Conservation (phyloP, 2,888 invertebrate species). For the Epinotia bilunana region DNA sequence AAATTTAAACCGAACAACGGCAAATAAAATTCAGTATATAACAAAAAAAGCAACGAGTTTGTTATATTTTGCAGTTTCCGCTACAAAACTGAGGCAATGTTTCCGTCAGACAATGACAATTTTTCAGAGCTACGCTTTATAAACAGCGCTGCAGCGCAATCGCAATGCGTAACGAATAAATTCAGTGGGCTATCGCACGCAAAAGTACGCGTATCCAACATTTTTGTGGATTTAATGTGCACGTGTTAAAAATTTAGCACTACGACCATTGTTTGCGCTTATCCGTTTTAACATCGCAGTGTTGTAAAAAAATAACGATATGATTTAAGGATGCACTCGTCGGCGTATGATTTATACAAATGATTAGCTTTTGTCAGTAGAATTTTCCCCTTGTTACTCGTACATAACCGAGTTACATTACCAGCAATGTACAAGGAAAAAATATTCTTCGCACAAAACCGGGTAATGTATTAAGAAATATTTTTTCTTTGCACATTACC, state of each 20-base stretch:
- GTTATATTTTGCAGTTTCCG: slow-evolving; percentile 53
- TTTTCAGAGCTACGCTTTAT: slow-evolving; percentile 52
- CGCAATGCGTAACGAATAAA: slow-evolving; percentile 45
- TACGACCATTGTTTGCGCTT: slow-evolving; percentile 27
- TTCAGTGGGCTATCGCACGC: slow-evolving; percentile 43
- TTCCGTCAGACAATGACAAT: slow-evolving; percentile 53
- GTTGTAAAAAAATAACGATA: slow-evolving; percentile 34
- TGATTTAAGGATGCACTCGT: slow-evolving; percentile 31
- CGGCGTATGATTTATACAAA: slow-evolving; percentile 13
- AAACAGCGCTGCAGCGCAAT: slow-evolving; percentile 42
- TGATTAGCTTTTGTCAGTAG: slow-evolving; percentile 21
- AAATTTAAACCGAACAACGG: slow-evolving; percentile 46
- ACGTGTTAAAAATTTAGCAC: slow-evolving; percentile 19
- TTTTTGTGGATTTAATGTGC: slow-evolving; percentile 24
- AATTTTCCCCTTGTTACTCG: no score
- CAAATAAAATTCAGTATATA: slow-evolving; percentile 49
- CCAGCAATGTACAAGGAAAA: no score
- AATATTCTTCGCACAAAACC: no score
- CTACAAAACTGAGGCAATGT: slow-evolving; percentile 52
- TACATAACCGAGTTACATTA: no score
- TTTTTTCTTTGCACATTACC: no score
- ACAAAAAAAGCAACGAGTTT: slow-evolving; percentile 48
- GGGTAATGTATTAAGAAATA: no score
- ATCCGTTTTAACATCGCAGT: slow-evolving; percentile 32
- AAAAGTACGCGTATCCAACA: slow-evolving; percentile 49